Percentiles rank a stretch among this genome's conserved stretches.
Conservation (phyloP, 2,113 vertebrate genomes). For the Gadus macrocephalus region DNA sequence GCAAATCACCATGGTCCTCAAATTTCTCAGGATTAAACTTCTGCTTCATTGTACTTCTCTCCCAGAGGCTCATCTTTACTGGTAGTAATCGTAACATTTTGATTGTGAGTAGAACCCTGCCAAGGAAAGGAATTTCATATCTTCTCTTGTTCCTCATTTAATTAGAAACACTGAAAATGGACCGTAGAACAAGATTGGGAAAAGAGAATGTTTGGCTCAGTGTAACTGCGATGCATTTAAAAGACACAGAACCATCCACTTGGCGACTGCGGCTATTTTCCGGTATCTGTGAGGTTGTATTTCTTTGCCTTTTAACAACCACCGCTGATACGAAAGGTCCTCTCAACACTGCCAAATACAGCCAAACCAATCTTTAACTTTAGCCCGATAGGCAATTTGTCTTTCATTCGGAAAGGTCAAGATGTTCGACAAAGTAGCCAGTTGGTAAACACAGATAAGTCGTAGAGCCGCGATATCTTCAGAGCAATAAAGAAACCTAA, state of each 20-base stretch:
- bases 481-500: too few species aligned
- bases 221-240: slow-evolving; percentile 24
- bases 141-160: slow-evolving; percentile 23
- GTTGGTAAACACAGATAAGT: background rate
- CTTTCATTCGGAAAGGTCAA: background rate
- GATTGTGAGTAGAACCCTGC: slow-evolving; percentile 20
- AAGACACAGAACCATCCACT: slow-evolving; percentile 26
- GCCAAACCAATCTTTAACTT: background rate
- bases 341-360: slow-evolving; percentile 13
- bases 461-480: too few species aligned
- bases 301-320: slow-evolving; percentile 38
- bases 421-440: slow-evolving; percentile 5
- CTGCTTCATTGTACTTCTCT: slow-evolving; percentile 2
- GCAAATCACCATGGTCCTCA: background rate
- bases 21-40: slow-evolving; percentile 17
- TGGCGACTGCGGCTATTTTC: slow-evolving; percentile 24
- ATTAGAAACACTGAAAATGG: slow-evolving; percentile 35
- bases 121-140: slow-evolving; percentile 24
- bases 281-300: slow-evolving; percentile 31
- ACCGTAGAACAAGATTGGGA: slow-evolving; percentile 38
- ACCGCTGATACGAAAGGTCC: slow-evolving; percentile 23
- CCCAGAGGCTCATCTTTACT: slow-evolving; percentile 5
- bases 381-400: background rate
- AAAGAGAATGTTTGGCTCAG: slow-evolving; percentile 31
- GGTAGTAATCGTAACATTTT: slow-evolving; percentile 27